Evolutionary conservation across 2,113 vertebrate genomes (phyloP).

Genomic region (Neolamprologus modestus): DNA sequence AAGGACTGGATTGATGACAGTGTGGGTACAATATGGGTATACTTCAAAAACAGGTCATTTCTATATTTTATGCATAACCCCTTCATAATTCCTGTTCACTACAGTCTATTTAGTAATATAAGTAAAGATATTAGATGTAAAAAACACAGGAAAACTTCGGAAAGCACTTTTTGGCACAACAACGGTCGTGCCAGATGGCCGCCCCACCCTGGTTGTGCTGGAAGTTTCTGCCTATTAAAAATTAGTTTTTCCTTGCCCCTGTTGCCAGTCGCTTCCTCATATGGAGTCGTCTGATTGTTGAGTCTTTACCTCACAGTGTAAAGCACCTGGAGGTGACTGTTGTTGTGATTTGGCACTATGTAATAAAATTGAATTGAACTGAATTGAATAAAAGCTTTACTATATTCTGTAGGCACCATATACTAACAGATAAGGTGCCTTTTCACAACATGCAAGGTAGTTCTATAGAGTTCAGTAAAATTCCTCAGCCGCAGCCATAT

Average conservation of each 20-base stretch:
- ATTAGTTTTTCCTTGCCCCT: not conserved
- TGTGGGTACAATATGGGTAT: not conserved
- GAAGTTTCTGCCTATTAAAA: not conserved
- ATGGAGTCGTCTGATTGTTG: not conserved
- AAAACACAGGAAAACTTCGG: not conserved
- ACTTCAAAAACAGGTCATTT: not conserved
- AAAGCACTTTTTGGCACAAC: not conserved
- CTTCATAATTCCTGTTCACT: not conserved
- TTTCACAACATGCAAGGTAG: not conserved
- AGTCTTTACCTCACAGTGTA: not conserved
- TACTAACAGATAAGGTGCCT: not conserved
- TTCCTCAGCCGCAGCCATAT: not conserved
- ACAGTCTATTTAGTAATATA: not conserved
- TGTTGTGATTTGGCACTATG: not conserved
- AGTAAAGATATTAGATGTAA: not conserved
- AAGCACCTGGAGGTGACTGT: not conserved
- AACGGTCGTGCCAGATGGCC: not conserved
- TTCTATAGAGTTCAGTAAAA: not conserved
- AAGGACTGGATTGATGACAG: not conserved
- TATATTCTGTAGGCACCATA: not conserved
- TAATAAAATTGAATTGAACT: not conserved
- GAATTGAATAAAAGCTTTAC: not conserved
- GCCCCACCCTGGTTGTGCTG: not conserved
- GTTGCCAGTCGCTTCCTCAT: not conserved
- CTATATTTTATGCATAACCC: not conserved